phyloP scores from a whole-genome alignment of 2,888 invertebrate genomes.

The Drosophila acutilabella region DNA sequence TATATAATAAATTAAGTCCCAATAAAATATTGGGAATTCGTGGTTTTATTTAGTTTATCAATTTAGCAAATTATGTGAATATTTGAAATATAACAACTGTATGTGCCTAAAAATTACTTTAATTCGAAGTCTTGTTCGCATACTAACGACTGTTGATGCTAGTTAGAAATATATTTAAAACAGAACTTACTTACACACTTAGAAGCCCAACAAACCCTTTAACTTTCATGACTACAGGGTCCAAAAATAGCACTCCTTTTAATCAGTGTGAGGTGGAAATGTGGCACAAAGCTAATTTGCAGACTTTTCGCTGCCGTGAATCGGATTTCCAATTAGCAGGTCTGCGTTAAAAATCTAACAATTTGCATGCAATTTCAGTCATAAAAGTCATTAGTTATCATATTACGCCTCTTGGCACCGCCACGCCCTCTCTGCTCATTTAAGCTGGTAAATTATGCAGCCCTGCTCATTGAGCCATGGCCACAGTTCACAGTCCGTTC shows the following conservation, averaged over 20 bases:
- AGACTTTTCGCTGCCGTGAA: neutral
- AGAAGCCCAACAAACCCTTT: too few species aligned
- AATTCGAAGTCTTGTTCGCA: too few species aligned
- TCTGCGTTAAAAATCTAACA: conserved; percentile 46
- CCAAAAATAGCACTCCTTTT: neutral
- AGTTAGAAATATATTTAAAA: too few species aligned
- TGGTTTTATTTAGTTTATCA: too few species aligned
- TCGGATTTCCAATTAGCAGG: conserved; percentile 59
- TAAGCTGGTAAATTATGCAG: conserved; percentile 71
- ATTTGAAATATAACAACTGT: too few species aligned
- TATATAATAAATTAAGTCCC: too few species aligned
- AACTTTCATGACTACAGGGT: too few species aligned
- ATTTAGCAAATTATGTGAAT: too few species aligned
- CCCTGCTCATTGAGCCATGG: conserved; percentile 54
- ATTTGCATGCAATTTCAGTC: conserved; percentile 65
- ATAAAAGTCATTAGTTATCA: conserved; percentile 57
- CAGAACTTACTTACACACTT: too few species aligned
- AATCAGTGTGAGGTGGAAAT: neutral
- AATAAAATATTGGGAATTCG: too few species aligned
- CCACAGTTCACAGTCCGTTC: neutral
- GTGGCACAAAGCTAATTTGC: neutral
- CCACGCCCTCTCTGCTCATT: conserved; percentile 47
- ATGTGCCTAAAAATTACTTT: too few species aligned
- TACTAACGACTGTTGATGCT: too few species aligned
- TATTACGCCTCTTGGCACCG: conserved; percentile 32